Conservation (phyloP, 2,797 vertebrate species). For the Lithobates sylvaticus region DNA sequence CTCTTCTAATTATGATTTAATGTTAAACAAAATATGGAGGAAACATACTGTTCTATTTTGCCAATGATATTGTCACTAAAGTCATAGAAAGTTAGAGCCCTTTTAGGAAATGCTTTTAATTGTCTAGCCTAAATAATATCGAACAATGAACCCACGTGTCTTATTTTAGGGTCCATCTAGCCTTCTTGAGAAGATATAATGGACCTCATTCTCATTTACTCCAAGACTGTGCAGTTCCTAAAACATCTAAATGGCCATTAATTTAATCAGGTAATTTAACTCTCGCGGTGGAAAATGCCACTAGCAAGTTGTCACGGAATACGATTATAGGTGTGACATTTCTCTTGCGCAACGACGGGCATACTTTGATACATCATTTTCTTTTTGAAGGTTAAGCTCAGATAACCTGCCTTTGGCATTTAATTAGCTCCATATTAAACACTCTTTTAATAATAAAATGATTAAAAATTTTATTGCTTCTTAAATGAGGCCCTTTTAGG, state of each 20-base stretch:
- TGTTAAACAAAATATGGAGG: conserved; percentile 10
- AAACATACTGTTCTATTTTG: conserved; percentile 28
- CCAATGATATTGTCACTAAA: background rate
- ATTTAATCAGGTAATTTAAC: conserved; percentile 98
- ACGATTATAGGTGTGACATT: conserved; percentile 98
- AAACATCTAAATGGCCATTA: conserved; percentile 97
- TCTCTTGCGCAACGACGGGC: conserved; percentile 96
- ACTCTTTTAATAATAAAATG: conserved; percentile 99
- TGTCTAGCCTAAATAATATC: conserved; percentile 81
- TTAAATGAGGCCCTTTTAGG: conserved; percentile 98
- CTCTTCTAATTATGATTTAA: background rate
- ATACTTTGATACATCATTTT: conserved; percentile 99
- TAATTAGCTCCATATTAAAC: conserved; percentile 99
- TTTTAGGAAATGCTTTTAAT: conserved; percentile 82
- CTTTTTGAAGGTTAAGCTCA: conserved; percentile 99
- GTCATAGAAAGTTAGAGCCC: conserved; percentile 72
- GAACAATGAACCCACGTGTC: conserved; percentile 80
- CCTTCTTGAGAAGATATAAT: conserved; percentile 81
- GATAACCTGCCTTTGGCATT: conserved; percentile 99
- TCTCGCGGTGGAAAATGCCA: conserved; percentile 88
- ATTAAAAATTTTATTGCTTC: conserved; percentile 99
- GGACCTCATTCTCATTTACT: conserved; percentile 86
- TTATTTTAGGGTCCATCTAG: conserved; percentile 83
- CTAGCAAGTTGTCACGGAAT: conserved; percentile 92
- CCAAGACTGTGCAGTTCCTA: conserved; percentile 89